A percentile compares a stretch with the other conserved stretches of the same genome.
These are phyloP conservation scores for Condylostylus longicornis DNA, from an alignment of 1,140 invertebrate species.

Conservation along the genomic window DNA sequence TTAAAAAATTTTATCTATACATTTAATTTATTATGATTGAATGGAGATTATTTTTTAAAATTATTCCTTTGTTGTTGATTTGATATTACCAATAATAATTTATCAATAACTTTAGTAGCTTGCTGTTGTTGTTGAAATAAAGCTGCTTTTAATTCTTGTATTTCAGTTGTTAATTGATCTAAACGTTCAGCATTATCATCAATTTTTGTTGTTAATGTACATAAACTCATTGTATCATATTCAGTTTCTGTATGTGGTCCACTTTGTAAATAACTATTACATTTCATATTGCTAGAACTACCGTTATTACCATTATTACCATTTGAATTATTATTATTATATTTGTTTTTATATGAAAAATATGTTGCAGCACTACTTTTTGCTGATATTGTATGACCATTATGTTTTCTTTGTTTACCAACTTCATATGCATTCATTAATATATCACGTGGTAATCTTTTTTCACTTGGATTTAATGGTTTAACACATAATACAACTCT, in stretches of 20 bases:
- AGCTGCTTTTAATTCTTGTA: slow-evolving; percentile 44
- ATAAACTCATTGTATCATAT: too few relatives aligned
- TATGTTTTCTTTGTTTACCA: slow-evolving; percentile 51
- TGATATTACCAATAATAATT: slow-evolving; percentile 28
- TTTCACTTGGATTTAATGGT: slow-evolving; percentile 64
- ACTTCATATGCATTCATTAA: slow-evolving; percentile 58
- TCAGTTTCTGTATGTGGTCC: too few relatives aligned
- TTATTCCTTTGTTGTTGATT: slow-evolving; percentile 31
- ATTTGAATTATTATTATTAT: slow-evolving; percentile 47
- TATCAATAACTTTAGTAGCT: slow-evolving; percentile 31
- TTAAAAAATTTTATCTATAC: too few relatives aligned
- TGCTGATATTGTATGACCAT: slow-evolving; percentile 47
- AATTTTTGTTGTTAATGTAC: slow-evolving; percentile 41
- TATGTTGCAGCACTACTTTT: slow-evolving; percentile 40
- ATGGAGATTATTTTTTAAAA: slow-evolving; percentile 21
- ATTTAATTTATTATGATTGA: too few relatives aligned
- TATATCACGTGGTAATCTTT: slow-evolving; percentile 56
- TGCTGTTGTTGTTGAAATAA: slow-evolving; percentile 32
- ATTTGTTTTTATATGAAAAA: slow-evolving; percentile 42
- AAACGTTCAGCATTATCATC: slow-evolving; percentile 46
- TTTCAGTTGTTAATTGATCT: slow-evolving; percentile 41
- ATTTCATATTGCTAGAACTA: too few relatives aligned
- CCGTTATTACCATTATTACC: too few relatives aligned
- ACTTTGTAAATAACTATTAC: too few relatives aligned
- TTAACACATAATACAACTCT: slow-evolving; percentile 61